Evolutionary conservation across 2,888 invertebrate species (phyloP).

Genomic region (Ceriagrion tenellum): DNA sequence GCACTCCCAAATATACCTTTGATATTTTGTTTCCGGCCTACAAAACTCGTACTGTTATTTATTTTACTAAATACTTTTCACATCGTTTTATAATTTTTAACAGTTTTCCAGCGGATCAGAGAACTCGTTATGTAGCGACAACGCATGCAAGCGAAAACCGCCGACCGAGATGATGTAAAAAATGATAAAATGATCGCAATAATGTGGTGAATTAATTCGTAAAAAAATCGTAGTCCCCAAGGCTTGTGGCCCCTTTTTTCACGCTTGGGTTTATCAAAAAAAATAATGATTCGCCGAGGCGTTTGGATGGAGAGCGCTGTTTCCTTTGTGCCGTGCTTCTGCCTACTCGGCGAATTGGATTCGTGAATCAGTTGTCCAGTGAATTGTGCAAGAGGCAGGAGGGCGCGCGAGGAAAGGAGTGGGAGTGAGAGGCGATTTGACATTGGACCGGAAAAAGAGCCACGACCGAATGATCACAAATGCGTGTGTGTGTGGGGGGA

Average conservation of each 20-base stretch:
- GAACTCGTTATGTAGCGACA: not conserved
- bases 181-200: not conserved
- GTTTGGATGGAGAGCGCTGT: not conserved
- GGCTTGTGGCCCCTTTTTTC: not conserved
- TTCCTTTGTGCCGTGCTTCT: conserved; percentile 43
- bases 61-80: not conserved
- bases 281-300: not conserved
- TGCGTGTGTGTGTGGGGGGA: too few species aligned
- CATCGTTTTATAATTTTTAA: not conserved
- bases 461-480: conserved; percentile 57
- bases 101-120: not conserved
- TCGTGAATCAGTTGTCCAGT: conserved; percentile 60
- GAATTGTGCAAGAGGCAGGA: conserved; percentile 29
- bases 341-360: conserved; percentile 54
- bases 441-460: conserved; percentile 52
- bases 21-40: not conserved
- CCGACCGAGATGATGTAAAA: not conserved
- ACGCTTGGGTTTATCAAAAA: conserved; percentile 4
- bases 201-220: conserved; percentile 22
- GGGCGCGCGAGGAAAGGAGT: not conserved
- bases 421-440: conserved; percentile 59
- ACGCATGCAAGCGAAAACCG: not conserved
- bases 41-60: not conserved
- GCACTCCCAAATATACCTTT: not conserved
- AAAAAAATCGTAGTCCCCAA: not conserved